Evolutionary conservation across 2,888 invertebrate genomes (phyloP).

Genomic region (Steinernema hermaphroditum): DNA sequence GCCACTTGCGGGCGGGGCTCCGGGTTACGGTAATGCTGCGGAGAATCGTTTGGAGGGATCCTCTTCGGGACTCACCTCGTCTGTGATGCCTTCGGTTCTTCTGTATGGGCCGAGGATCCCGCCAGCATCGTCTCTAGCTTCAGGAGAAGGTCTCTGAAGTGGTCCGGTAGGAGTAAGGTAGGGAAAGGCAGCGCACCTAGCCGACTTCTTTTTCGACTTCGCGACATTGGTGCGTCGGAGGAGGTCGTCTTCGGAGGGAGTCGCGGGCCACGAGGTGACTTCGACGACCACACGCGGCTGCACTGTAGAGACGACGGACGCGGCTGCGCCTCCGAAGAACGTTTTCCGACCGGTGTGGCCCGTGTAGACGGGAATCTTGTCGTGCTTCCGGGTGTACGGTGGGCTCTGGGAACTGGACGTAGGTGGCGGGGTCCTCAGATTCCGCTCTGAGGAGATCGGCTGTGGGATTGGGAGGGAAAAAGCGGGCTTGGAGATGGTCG

Average conservation of each 20-base stretch:
- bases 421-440: too few relatives aligned
- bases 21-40: not conserved
- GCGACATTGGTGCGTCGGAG: not conserved
- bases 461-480: too few relatives aligned
- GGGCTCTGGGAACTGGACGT: too few relatives aligned
- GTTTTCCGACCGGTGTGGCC: not conserved
- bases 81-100: too few relatives aligned
- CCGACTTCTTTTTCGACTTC: not conserved
- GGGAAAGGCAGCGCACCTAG: not conserved
- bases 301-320: not conserved
- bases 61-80: too few relatives aligned
- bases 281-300: not conserved
- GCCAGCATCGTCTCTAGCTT: not conserved
- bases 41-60: too few relatives aligned
- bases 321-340: not conserved
- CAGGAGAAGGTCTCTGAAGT: not conserved
- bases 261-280: slow-evolving; percentile 8
- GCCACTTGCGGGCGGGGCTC: slow-evolving; percentile 8
- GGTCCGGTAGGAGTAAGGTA: not conserved
- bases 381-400: not conserved
- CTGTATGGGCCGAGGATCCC: not conserved
- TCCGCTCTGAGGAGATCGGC: too few relatives aligned
- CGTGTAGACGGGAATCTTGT: not conserved
- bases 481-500: too few relatives aligned
- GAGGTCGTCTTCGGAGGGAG: not conserved